Conservation (phyloP, 2,113 vertebrate species). For the Dicerorhinus sumatrensis region DNA sequence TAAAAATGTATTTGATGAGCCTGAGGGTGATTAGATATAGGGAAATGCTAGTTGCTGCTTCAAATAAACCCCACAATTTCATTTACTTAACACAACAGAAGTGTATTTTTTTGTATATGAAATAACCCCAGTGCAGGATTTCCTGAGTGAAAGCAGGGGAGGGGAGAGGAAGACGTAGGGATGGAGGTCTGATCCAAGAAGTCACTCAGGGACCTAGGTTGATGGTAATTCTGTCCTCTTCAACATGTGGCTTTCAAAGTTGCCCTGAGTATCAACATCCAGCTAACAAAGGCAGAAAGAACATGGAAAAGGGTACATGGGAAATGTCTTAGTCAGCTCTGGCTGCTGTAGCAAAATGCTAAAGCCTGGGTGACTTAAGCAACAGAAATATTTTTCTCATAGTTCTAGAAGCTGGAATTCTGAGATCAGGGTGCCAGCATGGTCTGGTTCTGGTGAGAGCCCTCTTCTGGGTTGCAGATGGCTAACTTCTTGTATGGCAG, state of each 20-base stretch:
- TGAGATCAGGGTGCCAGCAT: too few relatives aligned
- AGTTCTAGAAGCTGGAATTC: too few relatives aligned
- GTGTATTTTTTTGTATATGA: neutral
- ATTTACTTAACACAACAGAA: neutral
- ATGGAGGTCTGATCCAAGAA: neutral
- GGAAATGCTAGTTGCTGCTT: constrained; percentile 6
- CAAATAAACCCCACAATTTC: neutral
- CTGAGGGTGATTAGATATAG: neutral
- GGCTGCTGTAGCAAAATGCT: neutral
- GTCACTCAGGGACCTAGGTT: neutral
- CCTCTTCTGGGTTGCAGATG: too few relatives aligned
- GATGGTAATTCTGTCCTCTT: neutral
- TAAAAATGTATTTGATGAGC: neutral
- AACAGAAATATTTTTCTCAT: too few relatives aligned
- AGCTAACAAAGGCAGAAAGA: neutral
- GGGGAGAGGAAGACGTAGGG: neutral
- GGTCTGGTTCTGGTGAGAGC: too few relatives aligned
- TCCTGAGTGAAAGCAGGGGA: neutral
- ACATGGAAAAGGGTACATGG: neutral
- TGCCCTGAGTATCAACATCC: neutral
- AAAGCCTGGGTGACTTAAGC: too few relatives aligned
- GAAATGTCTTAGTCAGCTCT: neutral
- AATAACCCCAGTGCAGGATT: neutral
- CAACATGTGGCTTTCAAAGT: neutral
- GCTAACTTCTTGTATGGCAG: too few relatives aligned